Evolutionary conservation across 35 echinoderm and acorn worm genomes (phyloP), one percentile per base, ranked within the genome.

Genomic region (Apostichopus californicus): DNA sequence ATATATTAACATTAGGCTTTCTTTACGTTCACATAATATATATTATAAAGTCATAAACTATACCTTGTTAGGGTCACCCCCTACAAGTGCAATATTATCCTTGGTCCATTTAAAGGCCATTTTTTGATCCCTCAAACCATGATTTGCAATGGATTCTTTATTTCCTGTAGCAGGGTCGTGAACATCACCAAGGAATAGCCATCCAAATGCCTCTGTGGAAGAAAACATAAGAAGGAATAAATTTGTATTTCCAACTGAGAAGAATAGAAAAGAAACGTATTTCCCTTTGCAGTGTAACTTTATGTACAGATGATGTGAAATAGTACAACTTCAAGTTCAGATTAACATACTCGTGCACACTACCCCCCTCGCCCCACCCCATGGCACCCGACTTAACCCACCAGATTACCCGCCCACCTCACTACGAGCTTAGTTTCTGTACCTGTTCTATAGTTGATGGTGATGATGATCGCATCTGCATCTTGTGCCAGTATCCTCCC

Each of bases 71-170:
- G 73, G 73, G 56, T 91, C 90, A 3, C 90, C 90, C 2, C 90
- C 90, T 3, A 91, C 10, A 23, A 46, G 55, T 54, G 78, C 91
- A 10, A 92, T 92, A 80, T 92, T 92, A 52, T 92, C 91, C 52
- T 92, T 92, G 78, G 72, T 53, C 91, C 91, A 92, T 46, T 24
- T 85, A 60, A 92, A 92, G 52, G 81, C 91, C 64, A 92, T n/a
- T 13, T 83, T 79, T 73, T 92, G 91, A 53, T 92, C 91, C 26
- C 68, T 72, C 28, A 92, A 56, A 20, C 91, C 91, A 54, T 86
- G 61, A 21, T 92, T 92, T 23, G 46, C 80, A 11, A 72, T 83
- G 52, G 79, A 28, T 53, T 81, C 91, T 55, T 68, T 83, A 4
- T 14, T 54, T 4, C 91, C 91, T 22, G 61, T 61, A 5, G 55